Base-by-base conservation (phyloP, 2,888 invertebrate species). In the Corbicula japonica region DNA sequence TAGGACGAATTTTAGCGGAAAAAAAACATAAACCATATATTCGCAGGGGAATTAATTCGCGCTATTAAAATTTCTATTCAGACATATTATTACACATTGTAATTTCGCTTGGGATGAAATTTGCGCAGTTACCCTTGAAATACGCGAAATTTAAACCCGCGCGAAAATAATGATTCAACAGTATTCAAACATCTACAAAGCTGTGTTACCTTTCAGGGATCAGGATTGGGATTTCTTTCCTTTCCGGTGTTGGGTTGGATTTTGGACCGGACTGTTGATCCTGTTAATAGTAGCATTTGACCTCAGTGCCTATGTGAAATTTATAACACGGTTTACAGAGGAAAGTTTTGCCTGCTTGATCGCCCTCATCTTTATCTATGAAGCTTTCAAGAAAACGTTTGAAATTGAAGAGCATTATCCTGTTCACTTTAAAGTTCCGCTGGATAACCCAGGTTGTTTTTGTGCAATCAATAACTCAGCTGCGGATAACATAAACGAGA, bases 271-370 rank as follows among this genome's bases (percentile, higher is more conserved):
- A 0, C 88, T 97, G 21, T 97, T 98, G 91, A 95, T 99, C 73
- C 81, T 99, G 46, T 94, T 97, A 62, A 94, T 99, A 85, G 98
- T 98, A 46, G 98, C 98, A 2, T 95, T 98, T 52, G 99, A 99
- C 94, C 98, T 98, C 2, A 98, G 98, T 93, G 98, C 98, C 56
- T 95, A 99, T 74, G 99, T 99, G 32, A 98, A 98, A 92, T 98
- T 98, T 92, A 99, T 99, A 87, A 99, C 99, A 15, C 95, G 99
- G 85, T 99, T 99, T 93, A 99, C 99, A 0, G 98, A 99, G 93
- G 99, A 99, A 94, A 98, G 98, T 93, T 99, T 99, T 92, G 99
- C 99, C 18, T 97, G 98, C 0, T 95, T 99, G 28, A 99, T 99
- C 92, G 98, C 99, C 35, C 97, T 99, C 91, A 99, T 99, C 92